A percentile compares a stretch with the other conserved stretches of the same genome.
Conservation (phyloP, 2,888 invertebrate genomes). For the Eupithecia subumbrata region DNA sequence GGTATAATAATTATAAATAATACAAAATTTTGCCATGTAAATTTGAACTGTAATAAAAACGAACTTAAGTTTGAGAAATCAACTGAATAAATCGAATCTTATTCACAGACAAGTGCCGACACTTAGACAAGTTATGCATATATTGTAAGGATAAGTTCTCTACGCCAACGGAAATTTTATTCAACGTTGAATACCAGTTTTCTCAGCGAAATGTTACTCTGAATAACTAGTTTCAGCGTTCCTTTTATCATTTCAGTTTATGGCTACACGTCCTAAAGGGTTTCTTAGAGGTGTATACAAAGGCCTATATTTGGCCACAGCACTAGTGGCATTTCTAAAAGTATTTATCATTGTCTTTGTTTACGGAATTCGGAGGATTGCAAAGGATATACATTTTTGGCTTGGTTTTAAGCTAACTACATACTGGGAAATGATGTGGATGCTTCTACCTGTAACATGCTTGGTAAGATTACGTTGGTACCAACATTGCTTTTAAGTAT, state of each 20-base stretch:
- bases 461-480: constrained; percentile 55
- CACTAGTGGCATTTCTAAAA: constrained; percentile 63
- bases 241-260: background rate
- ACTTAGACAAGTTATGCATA: too few species aligned
- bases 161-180: too few species aligned
- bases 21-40: too few species aligned
- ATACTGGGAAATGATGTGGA: constrained; percentile 67
- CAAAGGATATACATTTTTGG: constrained; percentile 71
- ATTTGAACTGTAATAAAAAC: too few species aligned
- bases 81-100: too few species aligned
- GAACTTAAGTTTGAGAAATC: too few species aligned
- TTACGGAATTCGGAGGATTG: constrained; percentile 67
- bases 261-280: background rate
- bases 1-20: too few species aligned
- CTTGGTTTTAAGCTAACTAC: constrained; percentile 70
- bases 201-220: too few species aligned
- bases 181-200: too few species aligned
- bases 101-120: too few species aligned
- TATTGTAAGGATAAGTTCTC: too few species aligned
- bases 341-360: constrained; percentile 68
- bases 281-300: background rate
- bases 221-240: too few species aligned
- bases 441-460: constrained; percentile 57
- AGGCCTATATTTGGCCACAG: constrained; percentile 54
- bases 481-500: background rate